A percentile compares a stretch with the other conserved stretches of the same genome.
Conservation (phyloP, 2,113 vertebrate genomes). For the Pygathrix nemaeus region DNA sequence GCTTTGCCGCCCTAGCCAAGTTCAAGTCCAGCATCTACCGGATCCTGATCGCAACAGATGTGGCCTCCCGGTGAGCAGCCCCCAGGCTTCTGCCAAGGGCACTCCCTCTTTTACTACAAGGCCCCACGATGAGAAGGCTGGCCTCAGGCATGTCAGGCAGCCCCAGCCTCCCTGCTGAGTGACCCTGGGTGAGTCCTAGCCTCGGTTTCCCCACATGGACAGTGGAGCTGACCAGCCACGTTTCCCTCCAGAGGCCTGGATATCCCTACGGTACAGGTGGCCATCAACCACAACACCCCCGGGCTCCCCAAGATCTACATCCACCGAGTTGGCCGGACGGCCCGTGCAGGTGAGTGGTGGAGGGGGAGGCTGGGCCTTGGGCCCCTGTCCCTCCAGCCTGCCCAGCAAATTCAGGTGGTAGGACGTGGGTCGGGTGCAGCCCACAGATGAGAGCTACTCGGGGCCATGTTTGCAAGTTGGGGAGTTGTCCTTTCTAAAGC, state of each 20-base stretch:
- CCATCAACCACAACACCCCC: constrained; percentile 97
- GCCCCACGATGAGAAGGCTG: neutral
- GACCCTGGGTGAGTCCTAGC: no score
- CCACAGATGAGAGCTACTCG: neutral
- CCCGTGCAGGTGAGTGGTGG: constrained; percentile 90
- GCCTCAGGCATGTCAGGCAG: fast-evolving
- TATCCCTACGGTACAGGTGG: constrained; percentile 95
- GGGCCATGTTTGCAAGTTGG: neutral
- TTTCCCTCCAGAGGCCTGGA: constrained; percentile 90
- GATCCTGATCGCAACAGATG: constrained; percentile 96
- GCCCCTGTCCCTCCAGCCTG: neutral
- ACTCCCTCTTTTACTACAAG: neutral
- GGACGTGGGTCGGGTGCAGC: fast-evolving
- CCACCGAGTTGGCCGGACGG: constrained; percentile 95
- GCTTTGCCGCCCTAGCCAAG: constrained; percentile 94
- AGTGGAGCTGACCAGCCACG: neutral
- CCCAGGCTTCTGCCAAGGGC: no score
- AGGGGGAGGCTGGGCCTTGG: neutral
- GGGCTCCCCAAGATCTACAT: constrained; percentile 97
- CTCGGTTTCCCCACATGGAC: neutral
- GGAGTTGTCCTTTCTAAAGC: neutral
- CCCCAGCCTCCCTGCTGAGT: neutral
- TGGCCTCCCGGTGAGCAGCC: constrained; percentile 90
- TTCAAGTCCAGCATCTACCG: constrained; percentile 97
- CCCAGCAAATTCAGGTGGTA: neutral